These are phyloP conservation scores for Balanococcus diminutus DNA, from an alignment of 2,888 invertebrate species.

Conservation along the genomic window DNA sequence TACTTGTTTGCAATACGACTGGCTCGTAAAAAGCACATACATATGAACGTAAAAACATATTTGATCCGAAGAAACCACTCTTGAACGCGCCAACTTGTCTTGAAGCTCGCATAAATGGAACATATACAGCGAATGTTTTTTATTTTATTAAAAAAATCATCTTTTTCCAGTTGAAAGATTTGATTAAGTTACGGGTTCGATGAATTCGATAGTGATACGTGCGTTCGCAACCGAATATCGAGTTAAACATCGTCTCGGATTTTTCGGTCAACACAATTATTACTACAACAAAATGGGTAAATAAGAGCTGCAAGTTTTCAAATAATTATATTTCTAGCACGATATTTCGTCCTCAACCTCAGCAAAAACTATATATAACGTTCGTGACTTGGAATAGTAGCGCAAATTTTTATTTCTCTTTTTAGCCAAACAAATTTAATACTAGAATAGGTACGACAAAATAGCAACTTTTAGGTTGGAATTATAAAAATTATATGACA, in stretches of 20 bases:
- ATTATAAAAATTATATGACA: neutral
- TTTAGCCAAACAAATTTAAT: neutral
- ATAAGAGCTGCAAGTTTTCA: slow-evolving; percentile 1
- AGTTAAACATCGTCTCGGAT: neutral
- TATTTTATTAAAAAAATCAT: neutral
- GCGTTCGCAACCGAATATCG: neutral
- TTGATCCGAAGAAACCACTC: neutral
- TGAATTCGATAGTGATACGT: neutral
- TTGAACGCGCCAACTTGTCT: neutral
- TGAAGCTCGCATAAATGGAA: neutral
- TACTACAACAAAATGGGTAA: neutral
- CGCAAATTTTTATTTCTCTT: neutral
- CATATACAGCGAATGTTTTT: neutral
- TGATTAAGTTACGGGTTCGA: neutral
- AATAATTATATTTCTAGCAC: neutral
- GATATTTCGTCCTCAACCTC: neutral
- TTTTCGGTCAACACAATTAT: neutral
- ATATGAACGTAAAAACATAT: neutral
- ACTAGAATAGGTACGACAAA: neutral
- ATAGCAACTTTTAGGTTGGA: neutral
- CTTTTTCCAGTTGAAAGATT: neutral
- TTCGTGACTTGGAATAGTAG: slow-evolving; percentile 2
- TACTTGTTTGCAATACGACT: neutral
- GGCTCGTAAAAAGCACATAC: slow-evolving; percentile 2
- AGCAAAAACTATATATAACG: neutral